Conservation (phyloP, 2,113 vertebrate genomes). For the Oenanthe melanoleuca region DNA sequence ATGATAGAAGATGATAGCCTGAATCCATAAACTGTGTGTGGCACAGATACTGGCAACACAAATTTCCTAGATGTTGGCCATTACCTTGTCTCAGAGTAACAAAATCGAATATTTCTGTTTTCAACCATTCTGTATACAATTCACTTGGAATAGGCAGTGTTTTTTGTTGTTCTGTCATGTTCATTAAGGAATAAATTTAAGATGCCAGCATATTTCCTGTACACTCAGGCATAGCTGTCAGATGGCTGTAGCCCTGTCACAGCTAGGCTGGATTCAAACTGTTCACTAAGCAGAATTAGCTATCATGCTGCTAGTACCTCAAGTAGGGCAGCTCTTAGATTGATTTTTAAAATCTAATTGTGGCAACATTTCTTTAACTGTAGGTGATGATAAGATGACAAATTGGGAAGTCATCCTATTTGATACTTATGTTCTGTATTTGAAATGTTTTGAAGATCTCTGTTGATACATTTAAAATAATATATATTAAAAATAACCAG, state of each 20-base stretch:
- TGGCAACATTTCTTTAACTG: not conserved
- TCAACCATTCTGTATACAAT: not conserved
- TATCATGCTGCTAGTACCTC: not conserved
- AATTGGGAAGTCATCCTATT: not conserved
- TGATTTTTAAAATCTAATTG: not conserved
- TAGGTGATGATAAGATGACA: not conserved
- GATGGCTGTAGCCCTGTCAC: not conserved
- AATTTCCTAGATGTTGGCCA: not conserved
- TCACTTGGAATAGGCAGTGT: not conserved
- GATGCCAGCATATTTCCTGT: not conserved
- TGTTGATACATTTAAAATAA: not conserved
- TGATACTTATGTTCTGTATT: not conserved
- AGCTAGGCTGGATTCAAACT: not conserved
- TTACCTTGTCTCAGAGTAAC: not conserved
- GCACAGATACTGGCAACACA: not conserved
- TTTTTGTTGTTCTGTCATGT: not conserved
- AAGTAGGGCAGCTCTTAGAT: not conserved
- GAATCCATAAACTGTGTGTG: not conserved
- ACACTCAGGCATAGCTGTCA: not conserved
- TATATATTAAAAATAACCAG: not conserved
- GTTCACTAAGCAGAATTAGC: not conserved
- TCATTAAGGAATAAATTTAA: not conserved
- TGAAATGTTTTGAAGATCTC: not conserved
- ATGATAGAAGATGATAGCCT: not conserved
- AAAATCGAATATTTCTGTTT: not conserved